A percentile compares a stretch with the other conserved stretches of the same genome.
Conservation (phyloP, 2,113 vertebrate genomes). For the Osmerus eperlanus region DNA sequence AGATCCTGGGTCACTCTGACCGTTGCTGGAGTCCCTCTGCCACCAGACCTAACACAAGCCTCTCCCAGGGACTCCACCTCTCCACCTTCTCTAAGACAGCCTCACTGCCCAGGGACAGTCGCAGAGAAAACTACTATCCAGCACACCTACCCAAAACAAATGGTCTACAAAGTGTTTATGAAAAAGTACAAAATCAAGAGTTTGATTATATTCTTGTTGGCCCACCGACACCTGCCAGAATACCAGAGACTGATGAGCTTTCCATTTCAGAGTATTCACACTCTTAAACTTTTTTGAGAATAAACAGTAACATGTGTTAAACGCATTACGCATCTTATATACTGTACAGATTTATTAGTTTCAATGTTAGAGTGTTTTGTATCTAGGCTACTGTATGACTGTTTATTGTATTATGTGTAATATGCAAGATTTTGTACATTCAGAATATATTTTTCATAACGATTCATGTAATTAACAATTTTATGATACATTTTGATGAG, state of each 20-base stretch:
- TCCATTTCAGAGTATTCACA: slow-evolving; percentile 84
- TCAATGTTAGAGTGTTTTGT: slow-evolving; percentile 56
- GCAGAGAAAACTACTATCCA: slow-evolving; percentile 86
- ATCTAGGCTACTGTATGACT: slow-evolving; percentile 64
- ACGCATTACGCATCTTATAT: slow-evolving; percentile 37
- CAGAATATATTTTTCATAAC: slow-evolving; percentile 77
- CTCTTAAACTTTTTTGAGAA: slow-evolving; percentile 73
- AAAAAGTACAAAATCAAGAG: slow-evolving; percentile 89
- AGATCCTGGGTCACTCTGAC: slow-evolving; percentile 93
- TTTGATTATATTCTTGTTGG: slow-evolving; percentile 88
- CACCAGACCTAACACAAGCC: slow-evolving; percentile 71
- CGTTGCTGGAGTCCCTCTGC: slow-evolving; percentile 97
- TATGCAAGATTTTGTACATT: slow-evolving; percentile 76
- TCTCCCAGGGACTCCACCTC: slow-evolving; percentile 68
- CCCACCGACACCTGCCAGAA: slow-evolving; percentile 82
- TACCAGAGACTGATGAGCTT: slow-evolving; percentile 88
- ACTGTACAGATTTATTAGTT: slow-evolving; percentile 59
- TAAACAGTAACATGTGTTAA: slow-evolving; percentile 31
- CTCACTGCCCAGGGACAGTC: slow-evolving; percentile 83
- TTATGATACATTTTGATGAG: slow-evolving; percentile 67
- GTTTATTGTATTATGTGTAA: slow-evolving; percentile 71
- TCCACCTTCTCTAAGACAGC: slow-evolving; percentile 93
- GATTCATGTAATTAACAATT: slow-evolving; percentile 64
- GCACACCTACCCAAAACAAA: slow-evolving; percentile 85
- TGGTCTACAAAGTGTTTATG: slow-evolving; percentile 89